Evolutionary conservation across 2,888 invertebrate genomes (phyloP).

Genomic region (Synergus gifuensis): DNA sequence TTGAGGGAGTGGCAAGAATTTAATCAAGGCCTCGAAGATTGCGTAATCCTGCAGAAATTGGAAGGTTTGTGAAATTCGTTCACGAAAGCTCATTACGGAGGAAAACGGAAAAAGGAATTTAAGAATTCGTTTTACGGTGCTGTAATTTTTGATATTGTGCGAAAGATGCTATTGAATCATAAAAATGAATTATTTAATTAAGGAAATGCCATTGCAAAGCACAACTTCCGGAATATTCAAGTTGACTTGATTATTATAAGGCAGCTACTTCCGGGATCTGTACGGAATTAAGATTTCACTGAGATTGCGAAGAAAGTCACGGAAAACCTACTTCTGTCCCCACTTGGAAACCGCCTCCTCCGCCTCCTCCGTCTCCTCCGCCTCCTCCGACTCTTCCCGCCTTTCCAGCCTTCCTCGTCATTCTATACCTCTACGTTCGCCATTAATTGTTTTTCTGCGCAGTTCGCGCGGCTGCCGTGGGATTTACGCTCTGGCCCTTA

Average conservation of each 20-base stretch:
- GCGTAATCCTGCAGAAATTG: not conserved
- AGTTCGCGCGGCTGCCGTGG: conserved; percentile 57
- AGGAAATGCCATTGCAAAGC: not conserved
- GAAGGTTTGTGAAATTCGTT: not conserved
- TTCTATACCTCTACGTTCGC: conserved; percentile 6
- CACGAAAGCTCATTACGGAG: not conserved
- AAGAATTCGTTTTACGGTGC: not conserved
- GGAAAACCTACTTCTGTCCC: conserved; percentile 44
- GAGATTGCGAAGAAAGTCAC: conserved; percentile 45
- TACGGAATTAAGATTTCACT: conserved; percentile 50
- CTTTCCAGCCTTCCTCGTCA: not conserved
- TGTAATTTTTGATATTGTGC: not conserved
- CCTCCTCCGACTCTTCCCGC: conserved; percentile 6
- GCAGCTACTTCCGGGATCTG: conserved; percentile 44
- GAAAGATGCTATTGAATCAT: not conserved
- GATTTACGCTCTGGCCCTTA: conserved; percentile 73
- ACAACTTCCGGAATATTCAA: not conserved
- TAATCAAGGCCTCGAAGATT: not conserved
- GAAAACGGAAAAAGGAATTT: not conserved
- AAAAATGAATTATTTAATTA: not conserved
- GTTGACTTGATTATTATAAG: not conserved
- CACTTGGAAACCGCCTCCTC: conserved; percentile 40
- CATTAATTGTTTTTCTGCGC: conserved; percentile 66
- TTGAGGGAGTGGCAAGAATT: not conserved
- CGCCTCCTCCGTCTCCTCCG: too few species aligned